Conservation (phyloP, 2,797 vertebrate species). For the Gymnopithys bicolor region DNA sequence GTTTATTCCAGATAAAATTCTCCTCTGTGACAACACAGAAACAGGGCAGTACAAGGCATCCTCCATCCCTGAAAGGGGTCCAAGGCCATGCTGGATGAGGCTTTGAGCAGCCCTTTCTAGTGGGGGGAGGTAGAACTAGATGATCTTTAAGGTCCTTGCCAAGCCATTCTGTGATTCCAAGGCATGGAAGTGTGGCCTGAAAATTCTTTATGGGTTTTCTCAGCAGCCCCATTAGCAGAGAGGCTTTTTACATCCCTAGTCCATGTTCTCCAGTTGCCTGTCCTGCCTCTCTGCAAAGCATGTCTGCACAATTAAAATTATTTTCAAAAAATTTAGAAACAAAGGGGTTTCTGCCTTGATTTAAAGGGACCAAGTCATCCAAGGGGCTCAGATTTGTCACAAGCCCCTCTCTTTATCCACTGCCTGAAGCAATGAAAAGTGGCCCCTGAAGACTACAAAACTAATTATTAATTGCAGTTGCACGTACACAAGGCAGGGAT, state of each 20-base stretch:
- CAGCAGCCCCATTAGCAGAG: neutral
- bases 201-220: neutral
- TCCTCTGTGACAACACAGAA: neutral
- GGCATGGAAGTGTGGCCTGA: neutral
- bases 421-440: neutral
- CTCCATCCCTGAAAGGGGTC: neutral
- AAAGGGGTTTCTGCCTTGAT: neutral
- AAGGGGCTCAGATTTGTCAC: neutral
- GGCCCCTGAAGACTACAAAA: neutral
- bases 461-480: neutral
- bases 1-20: neutral
- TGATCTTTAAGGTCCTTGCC: neutral
- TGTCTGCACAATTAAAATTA: neutral
- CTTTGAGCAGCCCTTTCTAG: neutral
- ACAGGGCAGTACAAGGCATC: neutral
- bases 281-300: neutral
- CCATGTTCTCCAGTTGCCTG: neutral
- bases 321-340: neutral
- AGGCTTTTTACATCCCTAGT: neutral
- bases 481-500: neutral
- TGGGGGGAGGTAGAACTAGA: neutral
- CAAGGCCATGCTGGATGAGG: neutral
- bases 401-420: neutral
- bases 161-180: neutral
- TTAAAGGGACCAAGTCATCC: neutral